Conservation (phyloP, 2,797 vertebrate genomes). For the Novumbra hubbsi region DNA sequence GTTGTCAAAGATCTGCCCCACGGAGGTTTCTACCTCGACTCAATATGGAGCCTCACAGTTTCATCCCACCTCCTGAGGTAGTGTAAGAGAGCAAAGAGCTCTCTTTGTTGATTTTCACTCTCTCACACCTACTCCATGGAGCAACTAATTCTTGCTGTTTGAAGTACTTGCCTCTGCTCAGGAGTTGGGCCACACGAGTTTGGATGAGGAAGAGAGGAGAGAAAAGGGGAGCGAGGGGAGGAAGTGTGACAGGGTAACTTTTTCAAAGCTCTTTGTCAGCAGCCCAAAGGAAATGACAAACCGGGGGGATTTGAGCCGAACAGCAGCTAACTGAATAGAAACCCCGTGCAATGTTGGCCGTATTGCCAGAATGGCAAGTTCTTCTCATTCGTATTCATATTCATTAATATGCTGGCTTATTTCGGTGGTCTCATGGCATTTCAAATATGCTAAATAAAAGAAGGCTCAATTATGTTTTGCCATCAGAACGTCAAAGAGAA, state of each 20-base stretch:
- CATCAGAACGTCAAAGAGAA: conserved; percentile 36
- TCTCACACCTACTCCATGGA: conserved; percentile 18
- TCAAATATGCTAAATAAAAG: conserved; percentile 46
- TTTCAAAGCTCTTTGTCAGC: conserved; percentile 40
- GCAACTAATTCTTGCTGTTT: conserved; percentile 25
- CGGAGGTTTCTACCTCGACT: conserved; percentile 59
- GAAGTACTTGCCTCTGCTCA: conserved; percentile 13
- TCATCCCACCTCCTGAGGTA: conserved; percentile 52
- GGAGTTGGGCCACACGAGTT: conserved; percentile 7
- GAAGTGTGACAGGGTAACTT: conserved; percentile 19
- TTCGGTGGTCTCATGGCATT: conserved; percentile 42
- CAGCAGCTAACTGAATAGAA: conserved; percentile 11
- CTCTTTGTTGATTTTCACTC: conserved; percentile 51
- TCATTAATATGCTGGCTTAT: conserved; percentile 46
- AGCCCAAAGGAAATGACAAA: conserved; percentile 35
- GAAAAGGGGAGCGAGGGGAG: conserved; percentile 9
- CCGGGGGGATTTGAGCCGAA: conserved; percentile 18
- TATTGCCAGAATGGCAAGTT: conserved; percentile 28
- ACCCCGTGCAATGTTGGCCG: neutral
- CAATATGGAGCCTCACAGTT: conserved; percentile 60
- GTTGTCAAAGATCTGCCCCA: conserved; percentile 49
- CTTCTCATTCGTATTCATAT: conserved; percentile 39
- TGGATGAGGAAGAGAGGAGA: conserved; percentile 1
- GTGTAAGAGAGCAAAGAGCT: conserved; percentile 45
- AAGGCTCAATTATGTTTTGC: conserved; percentile 52